Evolutionary conservation across 35 echinoderm and acorn worm species (phyloP).

Genomic region (Apostichopus japonicus): DNA sequence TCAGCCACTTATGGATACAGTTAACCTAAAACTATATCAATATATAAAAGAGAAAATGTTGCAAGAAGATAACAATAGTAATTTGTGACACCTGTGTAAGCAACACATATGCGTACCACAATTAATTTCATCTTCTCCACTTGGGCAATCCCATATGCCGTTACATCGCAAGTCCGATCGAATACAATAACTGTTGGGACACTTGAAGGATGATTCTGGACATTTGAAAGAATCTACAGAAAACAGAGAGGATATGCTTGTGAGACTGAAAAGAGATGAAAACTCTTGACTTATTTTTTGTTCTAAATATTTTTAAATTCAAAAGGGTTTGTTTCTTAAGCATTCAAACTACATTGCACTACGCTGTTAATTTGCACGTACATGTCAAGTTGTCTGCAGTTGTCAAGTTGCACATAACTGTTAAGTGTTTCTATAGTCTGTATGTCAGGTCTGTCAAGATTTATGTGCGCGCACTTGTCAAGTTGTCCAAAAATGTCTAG

Average conservation of each 20-base stretch:
- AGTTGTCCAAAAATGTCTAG: no score
- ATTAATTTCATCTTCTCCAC: slow-evolving; percentile 71
- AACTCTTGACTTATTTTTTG: not conserved
- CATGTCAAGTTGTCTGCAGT: no score
- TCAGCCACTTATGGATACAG: no score
- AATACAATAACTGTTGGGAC: slow-evolving; percentile 73
- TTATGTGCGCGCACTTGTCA: no score
- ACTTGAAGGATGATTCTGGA: slow-evolving; percentile 65
- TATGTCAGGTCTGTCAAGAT: no score
- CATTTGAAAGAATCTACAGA: slow-evolving; percentile 70
- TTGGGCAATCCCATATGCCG: slow-evolving; percentile 67
- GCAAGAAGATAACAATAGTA: no score
- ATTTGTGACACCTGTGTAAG: no score
- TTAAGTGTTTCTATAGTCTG: not conserved
- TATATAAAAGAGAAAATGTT: no score
- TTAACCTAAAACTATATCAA: no score
- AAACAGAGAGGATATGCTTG: not conserved
- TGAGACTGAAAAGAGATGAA: not conserved
- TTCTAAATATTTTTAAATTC: not conserved
- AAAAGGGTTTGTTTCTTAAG: no score
- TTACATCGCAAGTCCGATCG: slow-evolving; percentile 65
- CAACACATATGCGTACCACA: slow-evolving; percentile 59
- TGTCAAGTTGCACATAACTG: not conserved
- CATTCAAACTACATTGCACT: no score
- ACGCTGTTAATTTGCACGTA: no score